Evolutionary conservation across 2,113 vertebrate species (phyloP).

Genomic region (Procapra przewalskii): DNA sequence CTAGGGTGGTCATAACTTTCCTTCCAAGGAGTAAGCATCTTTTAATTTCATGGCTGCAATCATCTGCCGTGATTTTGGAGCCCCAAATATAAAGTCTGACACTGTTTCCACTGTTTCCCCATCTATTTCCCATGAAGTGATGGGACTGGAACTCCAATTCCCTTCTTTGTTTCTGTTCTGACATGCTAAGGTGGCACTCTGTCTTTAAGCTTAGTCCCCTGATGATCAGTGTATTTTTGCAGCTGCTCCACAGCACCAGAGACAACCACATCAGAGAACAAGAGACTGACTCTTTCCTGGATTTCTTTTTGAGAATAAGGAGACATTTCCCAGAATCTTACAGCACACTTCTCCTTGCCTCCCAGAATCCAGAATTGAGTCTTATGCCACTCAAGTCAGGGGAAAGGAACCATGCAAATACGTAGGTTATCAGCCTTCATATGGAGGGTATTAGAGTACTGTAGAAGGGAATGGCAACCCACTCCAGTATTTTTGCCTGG

Average conservation of each 20-base stretch:
- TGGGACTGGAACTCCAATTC: neutral
- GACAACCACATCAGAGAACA: neutral
- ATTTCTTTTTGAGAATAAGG: neutral
- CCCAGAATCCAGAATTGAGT: neutral
- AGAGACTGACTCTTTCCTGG: neutral
- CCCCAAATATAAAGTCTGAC: no score
- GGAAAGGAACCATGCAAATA: neutral
- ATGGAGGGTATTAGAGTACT: neutral
- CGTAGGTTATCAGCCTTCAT: neutral
- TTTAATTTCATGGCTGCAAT: no score
- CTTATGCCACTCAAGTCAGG: neutral
- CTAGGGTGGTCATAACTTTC: no score
- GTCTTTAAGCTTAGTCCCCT: neutral
- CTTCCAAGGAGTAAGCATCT: no score
- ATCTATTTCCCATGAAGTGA: no score
- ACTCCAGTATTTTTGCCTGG: neutral
- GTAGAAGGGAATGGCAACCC: neutral
- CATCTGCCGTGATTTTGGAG: no score
- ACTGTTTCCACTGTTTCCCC: no score
- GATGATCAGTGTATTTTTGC: neutral
- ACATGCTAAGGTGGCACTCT: neutral
- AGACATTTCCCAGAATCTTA: neutral
- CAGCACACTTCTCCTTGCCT: neutral
- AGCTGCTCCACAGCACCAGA: neutral
- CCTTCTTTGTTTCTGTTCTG: neutral